Conservation (phyloP, 2,888 invertebrate genomes). For the Machimus atricapillus region DNA sequence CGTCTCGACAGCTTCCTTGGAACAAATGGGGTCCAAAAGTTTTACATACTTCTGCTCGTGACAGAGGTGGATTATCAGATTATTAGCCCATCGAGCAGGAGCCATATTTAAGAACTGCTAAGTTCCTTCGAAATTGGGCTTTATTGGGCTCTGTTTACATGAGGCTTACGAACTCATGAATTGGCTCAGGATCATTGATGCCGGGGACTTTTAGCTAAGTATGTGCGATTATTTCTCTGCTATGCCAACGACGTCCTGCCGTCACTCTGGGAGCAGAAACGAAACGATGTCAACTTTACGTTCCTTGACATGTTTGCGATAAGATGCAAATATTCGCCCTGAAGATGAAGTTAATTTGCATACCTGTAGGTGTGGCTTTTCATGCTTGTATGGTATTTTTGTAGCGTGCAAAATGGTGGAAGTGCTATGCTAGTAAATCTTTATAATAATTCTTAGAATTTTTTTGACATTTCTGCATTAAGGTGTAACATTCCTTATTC, state of each 20-base stretch:
- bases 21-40: not conserved
- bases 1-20: not conserved
- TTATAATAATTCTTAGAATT: not conserved
- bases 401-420: no score
- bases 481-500: no score
- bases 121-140: not conserved
- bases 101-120: not conserved
- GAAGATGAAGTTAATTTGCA: not conserved
- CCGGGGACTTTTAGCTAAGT: not conserved
- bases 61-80: not conserved
- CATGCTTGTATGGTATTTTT: not conserved
- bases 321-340: not conserved
- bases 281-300: not conserved
- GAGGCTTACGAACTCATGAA: not conserved
- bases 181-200: not conserved
- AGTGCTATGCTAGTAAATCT: not conserved
- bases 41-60: conserved; percentile 3
- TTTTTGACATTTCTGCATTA: not conserved
- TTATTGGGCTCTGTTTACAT: not conserved
- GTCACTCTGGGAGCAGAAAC: not conserved
- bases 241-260: not conserved
- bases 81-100: not conserved
- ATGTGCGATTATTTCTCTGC: not conserved
- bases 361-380: not conserved
- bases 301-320: not conserved